Conservation (phyloP, 2,888 invertebrate species). For the Epiblema foenella region DNA sequence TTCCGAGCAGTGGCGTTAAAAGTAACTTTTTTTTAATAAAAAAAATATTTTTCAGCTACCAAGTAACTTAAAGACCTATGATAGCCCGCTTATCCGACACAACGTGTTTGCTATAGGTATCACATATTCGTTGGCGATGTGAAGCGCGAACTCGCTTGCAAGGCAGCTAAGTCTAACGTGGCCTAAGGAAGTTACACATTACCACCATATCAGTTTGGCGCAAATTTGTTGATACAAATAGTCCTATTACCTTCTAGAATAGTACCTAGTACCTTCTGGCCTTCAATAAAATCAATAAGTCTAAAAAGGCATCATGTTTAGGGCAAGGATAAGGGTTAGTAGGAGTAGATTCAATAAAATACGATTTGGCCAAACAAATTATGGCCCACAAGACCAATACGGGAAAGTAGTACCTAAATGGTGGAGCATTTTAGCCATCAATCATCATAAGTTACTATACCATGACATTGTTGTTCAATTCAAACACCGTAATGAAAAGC, state of each 20-base stretch:
- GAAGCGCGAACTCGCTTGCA: too few species aligned
- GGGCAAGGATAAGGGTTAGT: neutral
- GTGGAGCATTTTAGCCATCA: slow-evolving; percentile 3
- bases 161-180: too few species aligned
- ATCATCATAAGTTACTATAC: slow-evolving; percentile 4
- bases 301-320: neutral
- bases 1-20: too few species aligned
- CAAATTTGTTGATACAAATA: neutral
- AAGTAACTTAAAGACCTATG: too few species aligned
- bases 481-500: slow-evolving; percentile 26
- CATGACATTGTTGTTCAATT: slow-evolving; percentile 1
- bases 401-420: slow-evolving; percentile 10
- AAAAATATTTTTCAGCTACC: too few species aligned
- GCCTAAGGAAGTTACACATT: neutral
- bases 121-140: too few species aligned
- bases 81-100: too few species aligned
- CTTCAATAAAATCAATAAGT: too few species aligned
- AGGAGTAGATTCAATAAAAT: neutral
- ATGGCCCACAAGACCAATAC: slow-evolving; percentile 5
- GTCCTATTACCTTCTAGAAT: too few species aligned
- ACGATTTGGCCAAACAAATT: neutral
- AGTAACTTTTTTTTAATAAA: too few species aligned
- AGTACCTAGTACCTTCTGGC: too few species aligned
- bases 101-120: too few species aligned
- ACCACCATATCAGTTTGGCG: neutral